Evolutionary conservation across 2,888 invertebrate genomes (phyloP).

Genomic region (Amphimallon solstitiale): DNA sequence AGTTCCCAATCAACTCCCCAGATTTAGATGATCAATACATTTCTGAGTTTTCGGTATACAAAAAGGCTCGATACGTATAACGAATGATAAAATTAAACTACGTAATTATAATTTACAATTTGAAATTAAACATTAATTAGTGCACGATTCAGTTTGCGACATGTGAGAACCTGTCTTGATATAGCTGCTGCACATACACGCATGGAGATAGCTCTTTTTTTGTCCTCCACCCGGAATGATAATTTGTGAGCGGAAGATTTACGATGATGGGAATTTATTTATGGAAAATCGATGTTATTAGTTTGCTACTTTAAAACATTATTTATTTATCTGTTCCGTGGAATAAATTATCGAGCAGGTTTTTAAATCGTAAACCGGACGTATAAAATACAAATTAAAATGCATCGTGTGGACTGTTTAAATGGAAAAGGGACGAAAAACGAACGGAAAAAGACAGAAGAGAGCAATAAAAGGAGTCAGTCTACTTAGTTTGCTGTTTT

Average conservation of each 20-base stretch:
- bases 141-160: constrained; percentile 1
- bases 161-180: not conserved
- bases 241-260: not conserved
- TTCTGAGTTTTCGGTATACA: not conserved
- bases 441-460: not conserved
- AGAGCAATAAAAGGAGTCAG: not conserved
- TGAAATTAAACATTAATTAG: constrained; percentile 29
- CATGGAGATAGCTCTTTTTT: not conserved
- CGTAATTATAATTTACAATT: constrained; percentile 21
- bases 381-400: constrained; percentile 18
- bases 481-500: too few species aligned
- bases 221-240: not conserved
- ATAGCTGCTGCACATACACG: too few species aligned
- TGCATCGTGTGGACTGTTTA: not conserved
- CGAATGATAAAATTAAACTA: constrained; percentile 6
- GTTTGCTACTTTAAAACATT: constrained; percentile 1
- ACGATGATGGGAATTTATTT: constrained; percentile 14
- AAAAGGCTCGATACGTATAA: not conserved
- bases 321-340: constrained; percentile 9
- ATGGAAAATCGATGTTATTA: not conserved
- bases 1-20: too few species aligned
- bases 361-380: not conserved
- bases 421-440: not conserved
- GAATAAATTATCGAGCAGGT: constrained; percentile 25
- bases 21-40: not conserved